Conservation (phyloP, 2,113 vertebrate species). For the Bufo gargarizans region DNA sequence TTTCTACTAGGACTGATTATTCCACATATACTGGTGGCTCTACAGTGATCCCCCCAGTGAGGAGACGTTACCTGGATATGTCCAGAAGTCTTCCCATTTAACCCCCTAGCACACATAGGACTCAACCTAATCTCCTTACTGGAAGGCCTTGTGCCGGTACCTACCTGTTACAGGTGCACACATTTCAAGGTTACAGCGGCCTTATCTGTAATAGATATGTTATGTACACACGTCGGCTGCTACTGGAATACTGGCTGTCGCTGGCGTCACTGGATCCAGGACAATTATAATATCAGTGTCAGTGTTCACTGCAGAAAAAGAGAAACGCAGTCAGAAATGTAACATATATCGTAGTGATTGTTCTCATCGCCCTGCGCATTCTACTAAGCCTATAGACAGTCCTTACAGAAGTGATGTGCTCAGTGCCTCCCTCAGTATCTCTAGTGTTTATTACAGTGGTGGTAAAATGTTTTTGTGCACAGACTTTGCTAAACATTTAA, state of each 20-base stretch:
- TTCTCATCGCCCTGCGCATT: too few relatives aligned
- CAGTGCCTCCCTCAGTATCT: too few relatives aligned
- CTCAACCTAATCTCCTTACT: not conserved
- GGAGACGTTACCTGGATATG: not conserved
- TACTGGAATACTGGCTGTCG: slow-evolving; percentile 25
- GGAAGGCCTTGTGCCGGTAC: not conserved
- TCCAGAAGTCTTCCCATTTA: not conserved
- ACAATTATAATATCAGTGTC: not conserved
- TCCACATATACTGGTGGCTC: not conserved
- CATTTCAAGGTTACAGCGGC: slow-evolving; percentile 28
- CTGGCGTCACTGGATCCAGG: not conserved
- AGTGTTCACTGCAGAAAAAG: not conserved
- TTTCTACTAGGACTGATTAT: not conserved
- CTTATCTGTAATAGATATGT: slow-evolving; percentile 35
- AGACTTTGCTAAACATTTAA: too few relatives aligned
- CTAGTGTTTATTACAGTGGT: too few relatives aligned
- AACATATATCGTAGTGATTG: not conserved
- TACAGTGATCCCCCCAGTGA: not conserved
- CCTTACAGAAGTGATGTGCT: too few relatives aligned
- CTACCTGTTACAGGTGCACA: slow-evolving; percentile 1
- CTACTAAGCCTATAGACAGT: too few relatives aligned
- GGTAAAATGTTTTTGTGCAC: too few relatives aligned
- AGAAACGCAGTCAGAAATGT: not conserved
- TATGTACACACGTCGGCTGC: slow-evolving; percentile 41
- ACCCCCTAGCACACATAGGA: not conserved